Evolutionary conservation across 1,140 invertebrate genomes (phyloP).

Genomic region (Paralvinella palmiformis): DNA sequence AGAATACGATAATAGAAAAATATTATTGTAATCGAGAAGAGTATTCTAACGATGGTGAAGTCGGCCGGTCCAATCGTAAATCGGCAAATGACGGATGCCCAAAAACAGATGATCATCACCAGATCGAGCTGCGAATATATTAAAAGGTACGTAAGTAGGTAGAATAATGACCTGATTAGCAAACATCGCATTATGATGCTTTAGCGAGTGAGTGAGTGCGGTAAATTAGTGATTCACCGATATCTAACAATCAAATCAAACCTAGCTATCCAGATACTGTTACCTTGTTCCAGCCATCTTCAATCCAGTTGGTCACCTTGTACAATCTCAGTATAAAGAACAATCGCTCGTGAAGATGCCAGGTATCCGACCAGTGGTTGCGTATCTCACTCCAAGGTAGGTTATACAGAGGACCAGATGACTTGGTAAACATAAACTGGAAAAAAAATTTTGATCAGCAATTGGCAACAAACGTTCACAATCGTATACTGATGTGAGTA

Average conservation of each 20-base stretch:
- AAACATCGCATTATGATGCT: too few relatives aligned
- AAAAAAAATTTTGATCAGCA: too few relatives aligned
- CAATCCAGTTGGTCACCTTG: neutral
- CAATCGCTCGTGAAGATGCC: neutral
- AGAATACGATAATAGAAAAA: neutral
- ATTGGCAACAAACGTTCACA: too few relatives aligned
- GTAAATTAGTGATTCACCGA: too few relatives aligned
- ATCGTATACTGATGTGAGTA: too few relatives aligned
- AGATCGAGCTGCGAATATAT: too few relatives aligned
- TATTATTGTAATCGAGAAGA: neutral
- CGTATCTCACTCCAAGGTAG: neutral
- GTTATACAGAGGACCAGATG: slow-evolving; percentile 1
- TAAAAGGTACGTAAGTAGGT: too few relatives aligned
- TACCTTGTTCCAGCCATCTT: slow-evolving; percentile 7
- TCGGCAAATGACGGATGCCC: neutral
- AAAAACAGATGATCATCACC: neutral
- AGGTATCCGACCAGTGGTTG: neutral
- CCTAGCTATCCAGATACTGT: too few relatives aligned
- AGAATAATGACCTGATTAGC: too few relatives aligned
- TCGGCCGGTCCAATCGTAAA: neutral
- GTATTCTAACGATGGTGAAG: neutral
- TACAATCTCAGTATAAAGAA: neutral
- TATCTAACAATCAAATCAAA: too few relatives aligned
- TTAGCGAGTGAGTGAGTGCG: too few relatives aligned
- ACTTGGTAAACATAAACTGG: neutral